Base-by-base conservation (phyloP, 2,797 vertebrate genomes). In the Okamejei kenojei region DNA sequence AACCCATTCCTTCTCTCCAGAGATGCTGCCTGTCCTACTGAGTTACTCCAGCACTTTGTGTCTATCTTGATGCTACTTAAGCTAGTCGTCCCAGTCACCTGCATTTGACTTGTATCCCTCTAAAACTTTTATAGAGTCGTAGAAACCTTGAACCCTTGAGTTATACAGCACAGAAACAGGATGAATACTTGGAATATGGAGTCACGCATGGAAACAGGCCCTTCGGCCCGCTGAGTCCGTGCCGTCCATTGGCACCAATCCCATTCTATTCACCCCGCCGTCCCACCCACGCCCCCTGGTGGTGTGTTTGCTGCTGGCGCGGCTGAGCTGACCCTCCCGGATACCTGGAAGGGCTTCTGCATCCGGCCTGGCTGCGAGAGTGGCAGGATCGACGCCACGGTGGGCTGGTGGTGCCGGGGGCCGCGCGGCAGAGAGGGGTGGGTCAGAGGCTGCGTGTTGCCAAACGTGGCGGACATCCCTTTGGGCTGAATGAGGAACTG, bases 301-400 rank as follows among this genome's bases (percentile, higher is more conserved):
- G 45, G 45, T 54, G 45, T 54, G 45, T 82, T 82, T 23, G 23
- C 38, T 54, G 21, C 45, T 58, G 7, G 21, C 5, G 5, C 3
- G 10, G 2, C 54, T 54, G 13, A 32, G n/a, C 77, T 13, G 5
- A 13, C 11, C 13, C 38, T 10, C 19, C 26, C 29, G 91, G 96
- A 96, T 95, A 96, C 97, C 45, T 99, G 98, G 96, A 97, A 97
- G 93, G 98, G 97, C 94, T 98, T 97, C 93, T 97, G 96, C 1
- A 96, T 94, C 80, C 95, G 96, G 0, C 96, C 96, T 77, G 94
- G 93, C 95, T 95, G 32, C 0, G 94, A 29, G 10, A 95, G 96
- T 0, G 95, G 95, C 94, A 96, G 95, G 91, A 96, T 94, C 65
- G 95, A 94, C 0, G 94, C 93, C 26, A 94, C 93, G 0, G 94